These are phyloP conservation scores for Haemorhous mexicanus DNA, from an alignment of 2,113 vertebrate species.

Conservation along the genomic window DNA sequence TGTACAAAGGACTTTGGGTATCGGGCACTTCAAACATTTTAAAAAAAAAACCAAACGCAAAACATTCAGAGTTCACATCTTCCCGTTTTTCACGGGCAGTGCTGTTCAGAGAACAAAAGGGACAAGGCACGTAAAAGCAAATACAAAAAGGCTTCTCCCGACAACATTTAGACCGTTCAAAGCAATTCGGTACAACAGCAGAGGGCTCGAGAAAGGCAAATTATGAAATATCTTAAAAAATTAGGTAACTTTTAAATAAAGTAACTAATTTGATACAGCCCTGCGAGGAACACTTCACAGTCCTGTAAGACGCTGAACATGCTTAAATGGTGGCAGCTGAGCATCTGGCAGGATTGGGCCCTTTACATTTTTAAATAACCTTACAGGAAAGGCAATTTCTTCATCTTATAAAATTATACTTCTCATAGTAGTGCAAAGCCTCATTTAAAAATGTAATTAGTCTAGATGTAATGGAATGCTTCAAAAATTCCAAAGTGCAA, in stretches of 20 bases:
- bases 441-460: constrained; percentile 46
- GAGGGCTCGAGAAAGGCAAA: constrained; percentile 36
- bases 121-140: constrained; percentile 58
- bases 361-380: not conserved
- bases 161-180: not conserved
- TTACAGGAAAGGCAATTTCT: constrained; percentile 20
- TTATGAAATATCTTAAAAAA: not conserved
- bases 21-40: constrained; percentile 14
- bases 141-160: not conserved
- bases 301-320: not conserved
- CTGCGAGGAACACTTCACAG: not conserved
- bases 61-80: constrained; percentile 22
- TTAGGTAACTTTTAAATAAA: not conserved
- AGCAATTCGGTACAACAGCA: constrained; percentile 20
- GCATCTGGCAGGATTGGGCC: not conserved
- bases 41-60: not conserved
- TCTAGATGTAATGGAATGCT: constrained; percentile 58
- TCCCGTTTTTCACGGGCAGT: not conserved
- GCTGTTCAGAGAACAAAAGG: not conserved
- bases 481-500: constrained; percentile 38
- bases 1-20: constrained; percentile 64
- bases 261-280: not conserved
- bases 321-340: not conserved
- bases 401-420: constrained; percentile 51
- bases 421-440: constrained; percentile 60